Evolutionary conservation across 1,140 invertebrate genomes (phyloP).

Genomic region (Venturia canescens): DNA sequence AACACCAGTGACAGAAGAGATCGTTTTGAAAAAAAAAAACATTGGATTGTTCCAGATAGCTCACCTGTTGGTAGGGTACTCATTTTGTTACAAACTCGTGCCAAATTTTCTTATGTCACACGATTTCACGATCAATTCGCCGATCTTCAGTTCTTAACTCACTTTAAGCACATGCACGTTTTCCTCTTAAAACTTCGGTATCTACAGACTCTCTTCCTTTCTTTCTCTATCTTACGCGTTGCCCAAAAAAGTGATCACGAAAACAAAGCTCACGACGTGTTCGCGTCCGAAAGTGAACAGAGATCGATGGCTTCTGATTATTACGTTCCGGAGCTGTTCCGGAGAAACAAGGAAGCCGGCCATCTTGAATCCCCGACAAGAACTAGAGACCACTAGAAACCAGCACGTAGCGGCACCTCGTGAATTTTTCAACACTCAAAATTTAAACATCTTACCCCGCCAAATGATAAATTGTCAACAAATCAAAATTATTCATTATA

Average conservation of each 20-base stretch:
- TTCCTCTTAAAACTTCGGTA: background rate
- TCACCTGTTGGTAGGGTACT: conserved; percentile 71
- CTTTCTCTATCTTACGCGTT: conserved; percentile 39
- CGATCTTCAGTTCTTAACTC: background rate
- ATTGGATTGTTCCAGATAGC: conserved; percentile 44
- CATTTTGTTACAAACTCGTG: conserved; percentile 53
- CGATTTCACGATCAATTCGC: background rate
- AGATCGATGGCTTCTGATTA: conserved; percentile 62
- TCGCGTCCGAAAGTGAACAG: conserved; percentile 48
- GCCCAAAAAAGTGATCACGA: conserved; percentile 29
- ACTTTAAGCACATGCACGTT: background rate
- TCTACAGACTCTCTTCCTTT: background rate
- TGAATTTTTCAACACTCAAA: no score
- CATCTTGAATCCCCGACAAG: conserved; percentile 52
- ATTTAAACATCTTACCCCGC: no score
- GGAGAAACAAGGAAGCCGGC: conserved; percentile 48
- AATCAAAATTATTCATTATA: no score
- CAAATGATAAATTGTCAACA: no score
- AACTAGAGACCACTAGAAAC: no score
- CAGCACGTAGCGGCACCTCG: no score
- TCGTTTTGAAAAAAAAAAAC: conserved; percentile 15
- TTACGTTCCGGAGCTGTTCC: conserved; percentile 34
- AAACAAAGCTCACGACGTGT: conserved; percentile 52
- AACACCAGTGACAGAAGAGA: background rate
- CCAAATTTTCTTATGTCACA: conserved; percentile 12